Evolutionary conservation across 2,797 vertebrate genomes (phyloP).

Genomic region (Nannoperca australis): DNA sequence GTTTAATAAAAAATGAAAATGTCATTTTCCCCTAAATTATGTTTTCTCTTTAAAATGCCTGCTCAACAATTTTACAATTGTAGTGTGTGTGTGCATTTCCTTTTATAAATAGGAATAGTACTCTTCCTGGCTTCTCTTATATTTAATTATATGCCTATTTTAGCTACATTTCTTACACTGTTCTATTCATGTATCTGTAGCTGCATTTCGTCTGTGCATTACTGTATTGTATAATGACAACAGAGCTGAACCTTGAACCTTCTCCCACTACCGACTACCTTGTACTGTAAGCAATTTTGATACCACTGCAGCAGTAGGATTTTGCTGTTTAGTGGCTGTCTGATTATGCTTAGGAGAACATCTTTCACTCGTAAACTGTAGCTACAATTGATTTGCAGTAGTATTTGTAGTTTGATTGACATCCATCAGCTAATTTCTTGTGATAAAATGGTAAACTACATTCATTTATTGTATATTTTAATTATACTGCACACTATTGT

Average conservation of each 20-base stretch:
- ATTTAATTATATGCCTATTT: not conserved
- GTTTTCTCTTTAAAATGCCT: not conserved
- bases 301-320: not conserved
- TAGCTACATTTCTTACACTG: not conserved
- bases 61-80: too few species aligned
- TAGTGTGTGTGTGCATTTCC: not conserved
- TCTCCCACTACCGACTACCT: too few species aligned
- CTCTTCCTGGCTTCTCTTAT: not conserved
- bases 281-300: not conserved
- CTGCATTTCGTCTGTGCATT: not conserved
- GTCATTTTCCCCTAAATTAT: not conserved
- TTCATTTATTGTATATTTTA: too few species aligned
- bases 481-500: not conserved
- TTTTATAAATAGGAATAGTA: not conserved
- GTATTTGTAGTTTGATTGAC: not conserved
- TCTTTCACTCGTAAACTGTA: not conserved
- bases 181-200: too few species aligned
- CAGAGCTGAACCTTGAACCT: not conserved
- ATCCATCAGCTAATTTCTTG: not conserved
- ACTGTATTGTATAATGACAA: not conserved
- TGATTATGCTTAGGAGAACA: not conserved
- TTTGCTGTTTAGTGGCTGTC: not conserved
- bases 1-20: constrained; percentile 20
- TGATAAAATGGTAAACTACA: too few species aligned
- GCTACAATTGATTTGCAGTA: not conserved